These are phyloP conservation scores for Mesembrinibis cayennensis DNA, from an alignment of 2,113 vertebrate species.

Conservation along the genomic window DNA sequence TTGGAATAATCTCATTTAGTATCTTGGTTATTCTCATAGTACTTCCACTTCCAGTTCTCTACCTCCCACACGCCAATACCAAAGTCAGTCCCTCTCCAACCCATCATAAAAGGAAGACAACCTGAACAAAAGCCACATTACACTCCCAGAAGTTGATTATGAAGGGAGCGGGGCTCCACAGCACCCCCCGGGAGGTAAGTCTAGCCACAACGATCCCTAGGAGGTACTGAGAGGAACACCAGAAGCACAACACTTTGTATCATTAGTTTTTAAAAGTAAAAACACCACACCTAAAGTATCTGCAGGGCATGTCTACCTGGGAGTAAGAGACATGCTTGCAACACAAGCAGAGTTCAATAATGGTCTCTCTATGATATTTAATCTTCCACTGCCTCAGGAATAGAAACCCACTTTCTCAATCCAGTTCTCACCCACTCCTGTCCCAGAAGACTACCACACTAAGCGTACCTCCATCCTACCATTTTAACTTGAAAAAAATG, in stretches of 20 bases:
- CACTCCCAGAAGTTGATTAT: background rate
- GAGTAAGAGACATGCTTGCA: background rate
- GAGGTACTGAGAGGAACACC: background rate
- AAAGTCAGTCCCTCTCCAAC: background rate
- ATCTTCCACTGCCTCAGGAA: constrained; percentile 14
- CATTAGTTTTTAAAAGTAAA: background rate
- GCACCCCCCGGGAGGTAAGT: background rate
- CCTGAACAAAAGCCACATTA: background rate
- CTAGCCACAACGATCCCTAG: background rate
- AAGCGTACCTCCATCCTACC: background rate
- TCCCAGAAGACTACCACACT: background rate
- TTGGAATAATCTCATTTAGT: background rate
- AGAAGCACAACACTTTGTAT: background rate
- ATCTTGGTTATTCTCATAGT: background rate
- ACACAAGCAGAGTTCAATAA: background rate
- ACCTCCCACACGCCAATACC: background rate
- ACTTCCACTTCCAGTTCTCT: background rate
- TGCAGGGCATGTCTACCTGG: background rate
- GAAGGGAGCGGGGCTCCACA: background rate
- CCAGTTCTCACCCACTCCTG: background rate
- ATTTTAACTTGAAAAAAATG: background rate
- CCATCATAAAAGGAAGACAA: background rate
- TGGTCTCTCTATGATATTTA: background rate
- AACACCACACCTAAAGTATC: background rate
- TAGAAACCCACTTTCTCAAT: background rate